phyloP scores from a whole-genome alignment of 2,888 invertebrate species.

The Galeruca laticollis region DNA sequence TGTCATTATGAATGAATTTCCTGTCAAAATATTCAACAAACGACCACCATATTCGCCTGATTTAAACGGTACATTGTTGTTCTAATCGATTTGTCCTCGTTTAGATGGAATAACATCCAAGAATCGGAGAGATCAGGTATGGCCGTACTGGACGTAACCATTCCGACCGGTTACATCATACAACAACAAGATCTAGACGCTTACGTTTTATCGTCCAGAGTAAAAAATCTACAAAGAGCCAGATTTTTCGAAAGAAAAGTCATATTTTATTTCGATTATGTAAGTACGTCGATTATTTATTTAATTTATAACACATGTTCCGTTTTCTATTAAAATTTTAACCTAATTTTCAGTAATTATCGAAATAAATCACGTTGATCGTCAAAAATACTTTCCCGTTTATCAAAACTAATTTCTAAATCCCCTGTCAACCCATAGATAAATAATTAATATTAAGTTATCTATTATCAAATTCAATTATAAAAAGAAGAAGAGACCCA shows the following conservation, averaged over 20 bases:
- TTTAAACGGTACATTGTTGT: not conserved
- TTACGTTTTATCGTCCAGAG: conserved; percentile 84
- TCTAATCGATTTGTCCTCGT: not conserved
- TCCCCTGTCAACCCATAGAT: too few species aligned
- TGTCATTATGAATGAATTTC: too few species aligned
- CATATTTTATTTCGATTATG: conserved; percentile 93
- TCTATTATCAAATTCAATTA: too few species aligned
- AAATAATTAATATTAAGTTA: too few species aligned
- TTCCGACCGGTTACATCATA: conserved; percentile 92
- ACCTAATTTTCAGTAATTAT: too few species aligned
- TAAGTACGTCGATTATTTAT: conserved; percentile 68
- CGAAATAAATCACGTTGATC: too few species aligned
- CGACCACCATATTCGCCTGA: too few species aligned
- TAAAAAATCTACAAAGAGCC: conserved; percentile 87
- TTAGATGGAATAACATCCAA: conserved; percentile 82
- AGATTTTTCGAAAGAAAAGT: conserved; percentile 85
- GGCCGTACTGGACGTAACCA: conserved; percentile 87
- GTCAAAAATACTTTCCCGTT: too few species aligned
- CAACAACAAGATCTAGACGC: conserved; percentile 90
- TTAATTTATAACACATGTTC: not conserved
- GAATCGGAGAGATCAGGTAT: conserved; percentile 89
- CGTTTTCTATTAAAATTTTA: too few species aligned
- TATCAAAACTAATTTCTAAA: too few species aligned
- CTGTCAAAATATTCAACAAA: too few species aligned
- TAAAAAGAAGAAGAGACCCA: too few species aligned